Evolutionary conservation across 1,140 invertebrate genomes (phyloP).

Genomic region (Pissodes strobi): DNA sequence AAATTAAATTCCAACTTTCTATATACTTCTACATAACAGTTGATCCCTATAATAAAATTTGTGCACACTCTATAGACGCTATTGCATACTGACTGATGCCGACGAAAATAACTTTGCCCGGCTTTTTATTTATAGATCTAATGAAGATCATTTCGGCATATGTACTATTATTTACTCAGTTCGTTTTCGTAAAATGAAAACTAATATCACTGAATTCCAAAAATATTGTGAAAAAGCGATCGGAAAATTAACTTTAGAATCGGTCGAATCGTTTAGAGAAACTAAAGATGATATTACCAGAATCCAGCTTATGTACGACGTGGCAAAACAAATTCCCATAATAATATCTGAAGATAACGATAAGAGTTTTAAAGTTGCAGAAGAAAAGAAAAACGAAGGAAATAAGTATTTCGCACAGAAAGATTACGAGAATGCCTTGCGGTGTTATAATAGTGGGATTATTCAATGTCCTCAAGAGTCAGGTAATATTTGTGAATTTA

Average conservation of each 20-base stretch:
- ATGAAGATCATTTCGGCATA: neutral
- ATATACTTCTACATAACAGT: too few relatives aligned
- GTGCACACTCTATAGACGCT: too few relatives aligned
- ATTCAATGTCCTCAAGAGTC: slow-evolving; percentile 66
- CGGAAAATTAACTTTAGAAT: slow-evolving; percentile 39
- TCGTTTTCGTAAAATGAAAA: slow-evolving; percentile 13
- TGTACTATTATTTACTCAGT: neutral
- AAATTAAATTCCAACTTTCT: too few relatives aligned
- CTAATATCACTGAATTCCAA: slow-evolving; percentile 41
- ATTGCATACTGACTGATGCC: too few relatives aligned
- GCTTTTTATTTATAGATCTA: slow-evolving; percentile 4
- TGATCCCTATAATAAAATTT: too few relatives aligned
- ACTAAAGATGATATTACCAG: slow-evolving; percentile 45
- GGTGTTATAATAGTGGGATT: slow-evolving; percentile 74
- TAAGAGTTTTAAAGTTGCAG: slow-evolving; percentile 69
- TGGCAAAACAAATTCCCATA: slow-evolving; percentile 44
- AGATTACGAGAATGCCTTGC: slow-evolving; percentile 73
- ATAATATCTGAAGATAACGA: slow-evolving; percentile 49
- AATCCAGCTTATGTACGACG: slow-evolving; percentile 44
- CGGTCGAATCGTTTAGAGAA: slow-evolving; percentile 39
- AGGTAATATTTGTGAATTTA: slow-evolving; percentile 57
- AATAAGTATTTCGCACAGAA: slow-evolving; percentile 79
- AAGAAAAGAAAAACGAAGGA: slow-evolving; percentile 72
- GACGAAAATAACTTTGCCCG: neutral
- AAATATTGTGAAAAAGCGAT: slow-evolving; percentile 47